Base-by-base conservation (phyloP, 1,140 invertebrate genomes). In the Antheraea pernyi region DNA sequence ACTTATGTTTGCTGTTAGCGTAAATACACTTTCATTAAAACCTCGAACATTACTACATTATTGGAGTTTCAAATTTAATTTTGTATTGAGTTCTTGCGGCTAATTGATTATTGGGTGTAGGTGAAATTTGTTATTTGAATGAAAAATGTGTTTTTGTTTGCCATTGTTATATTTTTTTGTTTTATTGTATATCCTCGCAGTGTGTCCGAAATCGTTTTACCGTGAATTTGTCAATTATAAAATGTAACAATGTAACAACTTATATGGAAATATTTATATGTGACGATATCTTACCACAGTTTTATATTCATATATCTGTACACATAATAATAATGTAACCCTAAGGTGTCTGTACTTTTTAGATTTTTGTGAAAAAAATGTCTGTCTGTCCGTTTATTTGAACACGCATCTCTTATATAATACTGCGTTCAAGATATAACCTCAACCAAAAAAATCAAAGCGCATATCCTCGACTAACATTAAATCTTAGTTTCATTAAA, bases 1-100 rank as follows among this genome's bases (percentile, higher is more conserved):
- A 53, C n/a, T 69, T 69, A 19, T 13, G n/a, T 39, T 39, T 69
- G 19, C 68, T 58, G 46, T 19, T 69, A 53, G 18, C 19, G 16
- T 58, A 62, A 30, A 39, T 37, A 16, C 19, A 16, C 16, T 53
- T 53, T 11, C 7, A 42, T 42, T 42, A 42, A 42, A 42, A 53
- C 16, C 0, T n/a, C 5, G 46, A 53, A 53, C 46, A 53, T 1
- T 16, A 16, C 16, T 16, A 16, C 5, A 53, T 53, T 53, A 53
- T 53, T 53, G 11, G 10, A 1, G 46, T 0, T 53, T n/a, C 0
- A n/a, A 53, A 16, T 11, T 53, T 16, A 53, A 53, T 16, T 53
- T 53, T 53, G 46, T 53, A 16, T 53, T 53, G 7, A 53, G 7
- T n/a, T 16, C 46, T 53, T 53, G 46, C 16, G 46, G 46, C 46